Evolutionary conservation across 2,797 vertebrate species (phyloP), one percentile per base, ranked within the genome.

Genomic region (Crenuchus spilurus): DNA sequence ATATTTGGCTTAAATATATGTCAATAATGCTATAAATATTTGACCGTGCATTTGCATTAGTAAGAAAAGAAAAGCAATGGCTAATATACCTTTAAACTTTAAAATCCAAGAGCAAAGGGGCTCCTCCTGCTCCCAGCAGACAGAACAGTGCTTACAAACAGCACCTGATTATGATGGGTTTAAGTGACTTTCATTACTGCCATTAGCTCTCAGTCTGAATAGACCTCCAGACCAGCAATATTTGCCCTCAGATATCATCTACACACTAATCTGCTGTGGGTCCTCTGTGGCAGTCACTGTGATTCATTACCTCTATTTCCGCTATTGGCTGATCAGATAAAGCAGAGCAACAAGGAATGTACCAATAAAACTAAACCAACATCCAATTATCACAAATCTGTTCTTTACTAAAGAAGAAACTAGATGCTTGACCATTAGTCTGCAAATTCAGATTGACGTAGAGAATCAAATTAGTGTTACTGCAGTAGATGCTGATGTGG

Each of bases 191-290:
- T 74, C 37, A 69, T 68, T 75, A 61, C 37, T 58, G n/a, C n/a
- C 13, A 49, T 18, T 41, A 46, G 28, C 18, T 60, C 44, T 55
- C 16, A n/a, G 16, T 18, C 52, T 26, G 13, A 63, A 62, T 24
- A n/a, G 20, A 62, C 18, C 58, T 39, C 11, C 37, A 62, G 20
- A 28, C 37, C 16, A 24, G 26, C 16, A 20, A 30, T 68, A 51
- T 75, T 69, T 75, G 39, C 24, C 28, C 64, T 18, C 22, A 35
- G 73, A 75, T 75, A 62, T 20, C 44, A 75, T 68, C 73, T 20
- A 18, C n/a, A 28, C 35, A n/a, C 13, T 30, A 22, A 52, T 7
- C 41, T 10, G 13, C 20, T 37, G 33, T 6, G 20, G 16, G 31
- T 51, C 20, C 10, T 35, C 33, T 26, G 20, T 6, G 24, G 18